Evolutionary conservation across 2,797 vertebrate species (phyloP).

Genomic region (Monodelphis domestica): DNA sequence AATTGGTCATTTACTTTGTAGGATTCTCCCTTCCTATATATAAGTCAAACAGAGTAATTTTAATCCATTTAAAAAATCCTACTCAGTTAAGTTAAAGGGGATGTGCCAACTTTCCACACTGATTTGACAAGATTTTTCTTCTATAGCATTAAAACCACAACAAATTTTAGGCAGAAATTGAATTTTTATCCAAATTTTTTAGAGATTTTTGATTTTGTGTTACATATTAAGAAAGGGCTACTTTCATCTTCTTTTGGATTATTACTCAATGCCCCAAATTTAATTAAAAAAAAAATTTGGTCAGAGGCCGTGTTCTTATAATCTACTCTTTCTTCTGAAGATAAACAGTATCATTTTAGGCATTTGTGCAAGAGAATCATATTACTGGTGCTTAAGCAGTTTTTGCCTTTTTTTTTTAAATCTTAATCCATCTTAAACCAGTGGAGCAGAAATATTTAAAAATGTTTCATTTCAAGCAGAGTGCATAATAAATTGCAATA

Average conservation of each 20-base stretch:
- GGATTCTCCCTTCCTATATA: neutral
- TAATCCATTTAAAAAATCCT: slow-evolving; percentile 75
- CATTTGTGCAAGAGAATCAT: slow-evolving; percentile 89
- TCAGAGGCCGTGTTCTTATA: slow-evolving; percentile 85
- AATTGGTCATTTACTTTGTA: slow-evolving; percentile 39
- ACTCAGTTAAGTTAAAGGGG: slow-evolving; percentile 71
- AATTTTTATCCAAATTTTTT: slow-evolving; percentile 79
- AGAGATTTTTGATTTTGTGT: slow-evolving; percentile 87
- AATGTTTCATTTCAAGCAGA: slow-evolving; percentile 91
- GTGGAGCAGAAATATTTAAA: slow-evolving; percentile 91
- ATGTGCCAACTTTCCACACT: slow-evolving; percentile 64
- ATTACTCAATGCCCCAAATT: slow-evolving; percentile 85
- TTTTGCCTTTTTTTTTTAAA: slow-evolving; percentile 86
- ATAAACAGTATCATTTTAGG: slow-evolving; percentile 90
- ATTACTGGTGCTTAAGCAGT: slow-evolving; percentile 90
- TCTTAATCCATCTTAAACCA: slow-evolving; percentile 92
- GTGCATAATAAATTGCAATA: slow-evolving; percentile 92
- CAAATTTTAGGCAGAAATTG: slow-evolving; percentile 45
- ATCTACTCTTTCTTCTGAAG: slow-evolving; percentile 87
- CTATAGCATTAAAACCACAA: slow-evolving; percentile 62
- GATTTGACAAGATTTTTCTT: slow-evolving; percentile 67
- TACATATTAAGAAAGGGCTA: slow-evolving; percentile 82
- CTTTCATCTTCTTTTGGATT: slow-evolving; percentile 85
- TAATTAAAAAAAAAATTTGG: slow-evolving; percentile 84
- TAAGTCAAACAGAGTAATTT: slow-evolving; percentile 42